Evolutionary conservation across 2,888 invertebrate species (phyloP).

Genomic region (Folsomia manolachei): DNA sequence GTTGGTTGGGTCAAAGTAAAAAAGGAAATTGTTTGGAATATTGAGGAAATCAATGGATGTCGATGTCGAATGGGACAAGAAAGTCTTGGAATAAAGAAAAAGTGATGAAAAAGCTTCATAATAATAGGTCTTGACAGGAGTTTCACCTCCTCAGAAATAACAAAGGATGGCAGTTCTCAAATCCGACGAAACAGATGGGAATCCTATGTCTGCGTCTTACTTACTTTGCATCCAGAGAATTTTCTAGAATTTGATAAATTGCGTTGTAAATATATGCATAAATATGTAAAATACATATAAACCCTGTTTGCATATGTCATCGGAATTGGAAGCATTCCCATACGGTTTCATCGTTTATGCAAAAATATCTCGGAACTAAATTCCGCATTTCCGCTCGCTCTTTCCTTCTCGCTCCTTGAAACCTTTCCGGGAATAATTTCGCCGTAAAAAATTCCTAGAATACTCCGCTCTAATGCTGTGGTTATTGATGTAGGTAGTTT

Average conservation of each 20-base stretch:
- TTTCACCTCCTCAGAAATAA: neutral
- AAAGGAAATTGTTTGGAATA: neutral
- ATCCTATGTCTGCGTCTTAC: neutral
- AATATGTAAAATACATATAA: no score
- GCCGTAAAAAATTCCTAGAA: neutral
- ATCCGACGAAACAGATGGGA: no score
- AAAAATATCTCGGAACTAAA: neutral
- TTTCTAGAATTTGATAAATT: neutral
- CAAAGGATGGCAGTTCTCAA: neutral
- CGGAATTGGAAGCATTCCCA: no score
- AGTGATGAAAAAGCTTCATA: constrained; percentile 15
- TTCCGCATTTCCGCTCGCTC: no score
- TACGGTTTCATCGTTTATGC: no score
- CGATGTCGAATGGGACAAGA: neutral
- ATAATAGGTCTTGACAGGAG: constrained; percentile 13
- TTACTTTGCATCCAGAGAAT: no score
- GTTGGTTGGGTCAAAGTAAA: neutral
- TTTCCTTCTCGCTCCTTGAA: no score
- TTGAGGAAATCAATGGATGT: neutral
- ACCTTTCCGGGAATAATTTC: neutral
- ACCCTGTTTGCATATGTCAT: no score
- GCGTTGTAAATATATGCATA: neutral
- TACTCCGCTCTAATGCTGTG: neutral
- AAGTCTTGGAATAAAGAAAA: neutral
- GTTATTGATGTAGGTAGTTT: neutral